Evolutionary conservation across 92 coral and sea anemone genomes (phyloP).

Genomic region (Siderastrea siderea): DNA sequence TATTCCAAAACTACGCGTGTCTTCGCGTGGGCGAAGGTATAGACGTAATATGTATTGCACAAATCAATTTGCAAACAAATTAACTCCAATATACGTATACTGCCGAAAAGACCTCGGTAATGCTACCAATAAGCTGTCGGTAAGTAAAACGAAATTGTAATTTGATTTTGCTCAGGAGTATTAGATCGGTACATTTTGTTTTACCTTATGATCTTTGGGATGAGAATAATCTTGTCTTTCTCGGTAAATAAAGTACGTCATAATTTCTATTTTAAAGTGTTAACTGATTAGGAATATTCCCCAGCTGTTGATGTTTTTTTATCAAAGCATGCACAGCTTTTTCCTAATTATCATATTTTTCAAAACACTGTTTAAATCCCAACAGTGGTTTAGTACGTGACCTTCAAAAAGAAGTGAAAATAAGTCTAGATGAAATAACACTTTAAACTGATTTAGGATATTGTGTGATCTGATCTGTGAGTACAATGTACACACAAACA

Average conservation of each 20-base stretch:
- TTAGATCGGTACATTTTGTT: too few species aligned
- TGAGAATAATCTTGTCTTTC: too few species aligned
- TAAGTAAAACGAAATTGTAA: too few species aligned
- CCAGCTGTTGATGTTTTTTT: neutral
- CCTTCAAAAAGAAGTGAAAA: too few species aligned
- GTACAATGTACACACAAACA: too few species aligned
- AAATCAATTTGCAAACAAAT: neutral
- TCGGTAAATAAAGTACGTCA: too few species aligned
- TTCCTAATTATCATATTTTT: neutral
- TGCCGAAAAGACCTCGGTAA: neutral
- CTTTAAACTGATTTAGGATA: neutral
- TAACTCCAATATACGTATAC: neutral
- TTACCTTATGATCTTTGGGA: too few species aligned
- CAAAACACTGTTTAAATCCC: neutral
- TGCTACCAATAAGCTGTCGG: neutral
- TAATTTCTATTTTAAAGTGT: neutral
- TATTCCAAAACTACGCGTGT: too few species aligned
- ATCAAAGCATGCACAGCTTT: neutral
- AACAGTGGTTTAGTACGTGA: neutral
- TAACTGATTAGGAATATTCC: neutral
- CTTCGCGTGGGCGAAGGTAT: constrained; percentile 7
- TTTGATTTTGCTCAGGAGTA: too few species aligned
- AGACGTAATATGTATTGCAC: neutral
- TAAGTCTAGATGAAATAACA: too few species aligned
- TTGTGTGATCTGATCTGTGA: neutral